Conservation (phyloP, 2,888 invertebrate genomes). For the Mimumesa dahlbomi region DNA sequence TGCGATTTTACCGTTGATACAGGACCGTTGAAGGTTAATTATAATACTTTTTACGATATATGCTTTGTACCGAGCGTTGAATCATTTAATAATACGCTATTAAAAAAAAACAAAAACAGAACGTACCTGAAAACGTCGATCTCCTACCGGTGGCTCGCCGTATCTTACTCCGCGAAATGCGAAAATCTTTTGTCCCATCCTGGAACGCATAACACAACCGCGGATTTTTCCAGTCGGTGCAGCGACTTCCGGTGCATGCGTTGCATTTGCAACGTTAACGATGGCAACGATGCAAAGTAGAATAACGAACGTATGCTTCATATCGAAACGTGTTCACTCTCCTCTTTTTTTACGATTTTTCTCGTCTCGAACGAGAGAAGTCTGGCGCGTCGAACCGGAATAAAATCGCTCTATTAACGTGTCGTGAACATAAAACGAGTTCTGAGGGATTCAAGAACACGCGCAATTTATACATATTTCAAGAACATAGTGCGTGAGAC, state of each 20-base stretch:
- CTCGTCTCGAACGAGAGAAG: not conserved
- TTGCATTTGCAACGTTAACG: not conserved
- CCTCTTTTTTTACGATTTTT: too few relatives aligned
- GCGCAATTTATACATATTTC: not conserved
- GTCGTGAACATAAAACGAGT: not conserved
- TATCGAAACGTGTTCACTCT: not conserved
- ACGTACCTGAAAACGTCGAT: too few relatives aligned
- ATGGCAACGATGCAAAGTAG: slow-evolving; percentile 5
- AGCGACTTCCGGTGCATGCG: slow-evolving; percentile 21
- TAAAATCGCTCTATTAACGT: not conserved
- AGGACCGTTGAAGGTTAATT: too few relatives aligned
- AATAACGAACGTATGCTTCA: not conserved
- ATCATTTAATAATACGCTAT: too few relatives aligned
- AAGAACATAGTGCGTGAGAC: slow-evolving; percentile 23
- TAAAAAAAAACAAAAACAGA: too few relatives aligned
- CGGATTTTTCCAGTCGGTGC: slow-evolving; percentile 59
- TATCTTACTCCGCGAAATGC: slow-evolving; percentile 68
- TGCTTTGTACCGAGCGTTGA: too few relatives aligned
- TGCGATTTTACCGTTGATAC: too few relatives aligned
- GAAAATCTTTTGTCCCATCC: slow-evolving; percentile 62
- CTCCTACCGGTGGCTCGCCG: slow-evolving; percentile 11
- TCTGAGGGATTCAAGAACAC: slow-evolving; percentile 6
- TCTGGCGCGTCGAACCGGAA: not conserved
- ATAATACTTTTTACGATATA: too few relatives aligned
- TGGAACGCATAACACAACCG: slow-evolving; percentile 55